Evolutionary conservation across 2,888 invertebrate species (phyloP).

Genomic region (Pristionchus fissidentatus): DNA sequence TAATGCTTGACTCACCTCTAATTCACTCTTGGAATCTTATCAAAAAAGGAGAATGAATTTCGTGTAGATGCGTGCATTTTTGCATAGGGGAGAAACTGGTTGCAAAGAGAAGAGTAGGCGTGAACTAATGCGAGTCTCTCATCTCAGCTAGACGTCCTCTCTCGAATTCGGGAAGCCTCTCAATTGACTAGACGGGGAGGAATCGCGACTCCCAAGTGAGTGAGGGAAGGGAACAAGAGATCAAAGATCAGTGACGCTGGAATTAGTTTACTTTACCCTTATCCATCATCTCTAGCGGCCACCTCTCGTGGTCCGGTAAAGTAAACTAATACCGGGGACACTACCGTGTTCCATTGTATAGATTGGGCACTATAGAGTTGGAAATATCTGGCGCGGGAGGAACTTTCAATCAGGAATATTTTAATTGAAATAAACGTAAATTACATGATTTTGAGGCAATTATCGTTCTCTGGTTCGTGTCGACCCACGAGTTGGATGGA

Average conservation of each 20-base stretch:
- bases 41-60: too few relatives aligned
- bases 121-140: not conserved
- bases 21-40: too few relatives aligned
- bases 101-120: not conserved
- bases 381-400: too few relatives aligned
- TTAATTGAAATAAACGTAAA: not conserved
- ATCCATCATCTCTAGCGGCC: too few relatives aligned
- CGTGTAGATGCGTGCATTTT: not conserved
- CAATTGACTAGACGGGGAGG: conserved; percentile 58
- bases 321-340: too few relatives aligned
- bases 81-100: not conserved
- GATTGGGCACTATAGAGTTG: too few relatives aligned
- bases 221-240: not conserved
- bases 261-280: too few relatives aligned
- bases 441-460: conserved; percentile 51
- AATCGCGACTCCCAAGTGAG: conserved; percentile 56
- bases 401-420: not conserved
- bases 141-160: conserved; percentile 56
- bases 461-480: conserved; percentile 61
- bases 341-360: too few relatives aligned
- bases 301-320: too few relatives aligned
- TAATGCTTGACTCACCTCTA: too few relatives aligned
- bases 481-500: conserved; percentile 63
- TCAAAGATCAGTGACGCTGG: conserved; percentile 13
- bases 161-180: conserved; percentile 55